Base-by-base conservation (phyloP, 2,888 invertebrate species). In the Teleiodes luculella region DNA sequence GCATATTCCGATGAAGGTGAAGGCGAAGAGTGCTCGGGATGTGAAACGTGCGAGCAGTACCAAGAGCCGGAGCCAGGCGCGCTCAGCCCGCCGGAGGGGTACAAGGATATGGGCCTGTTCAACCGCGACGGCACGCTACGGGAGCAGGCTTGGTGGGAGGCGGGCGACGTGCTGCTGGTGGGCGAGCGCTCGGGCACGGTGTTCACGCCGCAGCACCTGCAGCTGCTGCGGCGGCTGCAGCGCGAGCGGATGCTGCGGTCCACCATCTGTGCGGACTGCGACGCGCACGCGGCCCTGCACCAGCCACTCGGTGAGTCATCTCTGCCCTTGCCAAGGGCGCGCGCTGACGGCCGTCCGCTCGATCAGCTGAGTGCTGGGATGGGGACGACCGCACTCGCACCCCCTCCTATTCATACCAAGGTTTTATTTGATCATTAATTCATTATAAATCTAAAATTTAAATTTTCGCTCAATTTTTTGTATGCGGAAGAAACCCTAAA, bases 1-100 rank as follows among this genome's bases (percentile, higher is more conserved):
- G 86, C 83, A 8, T 95, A 94, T 73, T 96, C 95, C 56, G 95
- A 95, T 70, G 96, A 95, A 73, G 95, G 95, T 69, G 95, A 95
- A 68, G 92, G 92, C 68, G 94, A 94, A 60, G 93, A 93, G 55
- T 94, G 94, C 76, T 91, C 92, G 16, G 92, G 92, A 68, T 87
- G 87, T 59, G 87, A 85, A 20, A 76, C 86, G 37, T 87, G 87
- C 76, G 89, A 90, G 62, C 77, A 80, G 20, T 94, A 92, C 80
- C 91, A 93, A 72, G 95, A 95, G 80, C 93, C 94, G 57, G 95
- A 95, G 77, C 93, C 95, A 59, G 95, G 96, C 39, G 96, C 97
- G 3, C 91, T 97, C 56, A 96, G 96, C 76, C 97, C 97, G 20
- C 97, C 97, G 10, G 97, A 97, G 76, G 97, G 96, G 8, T 97